Evolutionary conservation across 2,797 vertebrate genomes (phyloP).

Genomic region (Cynodonichthys magdalenae): DNA sequence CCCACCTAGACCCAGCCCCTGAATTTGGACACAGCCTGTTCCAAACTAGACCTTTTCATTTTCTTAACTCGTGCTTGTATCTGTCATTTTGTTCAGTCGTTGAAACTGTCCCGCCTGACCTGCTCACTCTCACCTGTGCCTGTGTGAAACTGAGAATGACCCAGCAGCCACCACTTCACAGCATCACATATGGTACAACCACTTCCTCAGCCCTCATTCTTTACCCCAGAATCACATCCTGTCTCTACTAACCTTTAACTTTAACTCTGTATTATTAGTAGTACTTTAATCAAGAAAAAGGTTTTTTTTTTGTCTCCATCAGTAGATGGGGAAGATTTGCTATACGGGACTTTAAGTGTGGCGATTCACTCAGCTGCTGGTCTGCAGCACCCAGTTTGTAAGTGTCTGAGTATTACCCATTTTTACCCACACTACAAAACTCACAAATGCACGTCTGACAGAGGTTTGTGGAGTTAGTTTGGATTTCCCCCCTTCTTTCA

Average conservation of each 20-base stretch:
- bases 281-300: neutral
- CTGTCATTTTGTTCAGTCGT: conserved; percentile 54
- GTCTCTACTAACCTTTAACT: neutral
- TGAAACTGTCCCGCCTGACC: conserved; percentile 78
- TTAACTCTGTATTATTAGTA: neutral
- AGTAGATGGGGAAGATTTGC: conserved; percentile 31
- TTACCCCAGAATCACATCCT: conserved; percentile 14
- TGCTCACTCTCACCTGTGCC: conserved; percentile 78
- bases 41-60: too few relatives aligned
- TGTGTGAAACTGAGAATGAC: conserved; percentile 84
- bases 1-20: too few relatives aligned
- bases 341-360: conserved; percentile 78
- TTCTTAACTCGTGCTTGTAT: neutral
- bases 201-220: neutral
- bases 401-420: conserved; percentile 23
- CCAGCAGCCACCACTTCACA: conserved; percentile 75
- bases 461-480: neutral
- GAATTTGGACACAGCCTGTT: too few relatives aligned
- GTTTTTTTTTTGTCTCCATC: conserved; percentile 9
- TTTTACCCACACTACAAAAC: neutral
- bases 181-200: conserved; percentile 53
- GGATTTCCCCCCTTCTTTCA: conserved; percentile 28
- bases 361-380: conserved; percentile 75
- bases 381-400: conserved; percentile 74
- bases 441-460: rapidly evolving